These are phyloP conservation scores for Donacobius atricapilla DNA, from an alignment of 2,113 vertebrate species.

Conservation along the genomic window DNA sequence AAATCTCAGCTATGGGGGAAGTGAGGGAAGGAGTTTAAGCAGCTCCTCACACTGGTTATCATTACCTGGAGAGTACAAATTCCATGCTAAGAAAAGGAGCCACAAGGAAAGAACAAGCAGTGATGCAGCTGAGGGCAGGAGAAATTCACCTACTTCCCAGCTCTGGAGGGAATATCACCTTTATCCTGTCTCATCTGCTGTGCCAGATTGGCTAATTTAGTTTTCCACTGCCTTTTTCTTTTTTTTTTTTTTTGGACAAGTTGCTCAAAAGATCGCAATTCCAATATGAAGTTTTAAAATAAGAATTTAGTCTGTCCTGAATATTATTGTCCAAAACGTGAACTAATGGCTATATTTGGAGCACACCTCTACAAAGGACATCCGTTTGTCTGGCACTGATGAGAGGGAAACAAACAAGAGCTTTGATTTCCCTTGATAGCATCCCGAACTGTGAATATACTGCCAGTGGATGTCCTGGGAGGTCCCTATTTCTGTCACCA, in stretches of 20 bases:
- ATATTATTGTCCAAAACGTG: background rate
- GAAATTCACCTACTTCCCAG: background rate
- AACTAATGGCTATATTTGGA: background rate
- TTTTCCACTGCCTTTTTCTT: rapidly evolving
- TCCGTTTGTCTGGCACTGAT: background rate
- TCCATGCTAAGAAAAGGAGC: background rate
- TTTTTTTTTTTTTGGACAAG: background rate
- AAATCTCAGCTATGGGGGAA: rapidly evolving
- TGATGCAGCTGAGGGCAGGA: background rate
- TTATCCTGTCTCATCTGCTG: background rate
- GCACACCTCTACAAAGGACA: background rate
- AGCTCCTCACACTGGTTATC: background rate
- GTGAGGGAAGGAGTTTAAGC: background rate
- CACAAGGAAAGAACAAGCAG: background rate
- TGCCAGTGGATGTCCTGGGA: background rate
- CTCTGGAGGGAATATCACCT: background rate
- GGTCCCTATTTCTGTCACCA: background rate
- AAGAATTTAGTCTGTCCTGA: background rate
- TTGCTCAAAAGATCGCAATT: background rate
- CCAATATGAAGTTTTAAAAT: background rate
- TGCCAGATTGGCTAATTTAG: background rate
- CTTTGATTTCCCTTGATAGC: background rate
- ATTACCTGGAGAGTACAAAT: background rate
- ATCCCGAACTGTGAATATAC: background rate
- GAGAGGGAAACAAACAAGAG: background rate